Conservation (phyloP, 2,888 invertebrate genomes). For the Eupeodes luniger region DNA sequence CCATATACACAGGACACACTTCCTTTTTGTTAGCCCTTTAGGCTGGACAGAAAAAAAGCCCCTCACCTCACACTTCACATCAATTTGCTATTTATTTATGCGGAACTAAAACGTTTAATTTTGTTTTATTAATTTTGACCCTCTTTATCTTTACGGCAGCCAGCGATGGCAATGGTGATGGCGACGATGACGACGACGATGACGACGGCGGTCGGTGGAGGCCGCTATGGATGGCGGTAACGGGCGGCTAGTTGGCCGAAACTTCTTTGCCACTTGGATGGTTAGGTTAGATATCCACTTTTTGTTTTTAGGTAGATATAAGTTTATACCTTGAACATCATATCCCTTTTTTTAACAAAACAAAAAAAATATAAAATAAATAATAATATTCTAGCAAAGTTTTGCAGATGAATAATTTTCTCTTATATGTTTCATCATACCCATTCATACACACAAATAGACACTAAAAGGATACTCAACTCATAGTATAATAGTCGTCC, state of each 20-base stretch:
- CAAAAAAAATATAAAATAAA: background rate
- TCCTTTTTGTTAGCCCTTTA: background rate
- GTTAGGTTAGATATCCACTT: background rate
- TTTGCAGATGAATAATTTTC: constrained; percentile 51
- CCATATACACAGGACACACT: constrained; percentile 4
- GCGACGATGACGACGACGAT: too few species aligned
- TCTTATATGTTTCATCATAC: constrained; percentile 24
- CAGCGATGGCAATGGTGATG: background rate
- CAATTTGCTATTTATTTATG: constrained; percentile 46
- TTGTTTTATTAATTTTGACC: constrained; percentile 49
- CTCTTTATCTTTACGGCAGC: constrained; percentile 19
- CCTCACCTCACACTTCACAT: constrained; percentile 31
- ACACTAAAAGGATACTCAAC: background rate
- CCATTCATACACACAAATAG: background rate
- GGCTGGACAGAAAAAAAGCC: background rate
- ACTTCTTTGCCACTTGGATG: constrained; percentile 17
- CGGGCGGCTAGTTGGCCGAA: background rate
- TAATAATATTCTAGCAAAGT: constrained; percentile 30
- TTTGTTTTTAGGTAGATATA: background rate
- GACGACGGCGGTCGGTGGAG: background rate
- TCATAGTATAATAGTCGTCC: constrained; percentile 9
- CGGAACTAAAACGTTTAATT: constrained; percentile 49
- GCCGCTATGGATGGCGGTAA: background rate
- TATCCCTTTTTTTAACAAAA: background rate
- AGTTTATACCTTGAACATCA: background rate